Base-by-base conservation (phyloP, 92 coral and sea anemone species). In the Palythoa heliodiscus region DNA sequence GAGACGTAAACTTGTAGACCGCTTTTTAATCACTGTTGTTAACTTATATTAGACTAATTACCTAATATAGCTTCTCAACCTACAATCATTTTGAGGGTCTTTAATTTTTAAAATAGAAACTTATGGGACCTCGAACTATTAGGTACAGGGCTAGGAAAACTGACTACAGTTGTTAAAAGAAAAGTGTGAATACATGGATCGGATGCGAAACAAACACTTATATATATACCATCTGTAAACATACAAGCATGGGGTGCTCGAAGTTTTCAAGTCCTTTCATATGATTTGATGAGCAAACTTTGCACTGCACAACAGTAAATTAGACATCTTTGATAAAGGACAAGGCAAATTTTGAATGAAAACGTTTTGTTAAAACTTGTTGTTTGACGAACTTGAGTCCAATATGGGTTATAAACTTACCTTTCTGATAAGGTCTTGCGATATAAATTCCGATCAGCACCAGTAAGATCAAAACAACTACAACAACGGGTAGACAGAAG, bases 401-500 rank as follows among this genome's bases (percentile, higher is more conserved):
- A 52, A 7, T 20, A 15, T 50, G 20, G 35, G 13, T 1, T 73
- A 7, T 2, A 35, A 50, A 83, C 93, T 84, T 81, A 96, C 98
- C 98, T 87, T 87, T 87, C 22, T 69, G 54, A 84, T 94, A 91
- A 7, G 98, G 98, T 85, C 75, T 90, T 1, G 92, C 93, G 70
- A 96, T 91, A 83, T 92, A 96, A 37, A 94, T 82, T 20, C 93
- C 98, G 81, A 92, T 90, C 64, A 96, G 79, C 71, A 94, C 90
- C 69, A 96, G 82, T 54, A 96, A 79, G 37, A 92, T 93, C 55
- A 94, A 86, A 39, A 91, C 91, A 19, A 91, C 92, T 1, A 94
- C 78, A 3, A 95, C 95, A 75, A 95, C 93, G 3, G 98, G 98
- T 76, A 96, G 81, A 69, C 95, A 93, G 73, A 96, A 96, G 75